phyloP scores from a whole-genome alignment of 2,797 vertebrate species.

The Poeciliopsis infans region DNA sequence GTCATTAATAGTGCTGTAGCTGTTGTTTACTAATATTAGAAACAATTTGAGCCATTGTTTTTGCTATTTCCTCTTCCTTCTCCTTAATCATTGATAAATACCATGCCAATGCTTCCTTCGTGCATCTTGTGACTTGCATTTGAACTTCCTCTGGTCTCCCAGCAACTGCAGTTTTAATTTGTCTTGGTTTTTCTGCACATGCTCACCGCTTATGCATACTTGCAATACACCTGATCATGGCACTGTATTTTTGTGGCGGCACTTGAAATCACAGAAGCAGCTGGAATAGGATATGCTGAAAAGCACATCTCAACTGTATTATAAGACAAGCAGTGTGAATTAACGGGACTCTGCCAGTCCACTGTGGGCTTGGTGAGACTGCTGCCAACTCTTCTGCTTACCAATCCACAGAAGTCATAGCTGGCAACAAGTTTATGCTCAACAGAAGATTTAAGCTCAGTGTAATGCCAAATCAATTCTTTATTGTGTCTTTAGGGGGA shows the following conservation, averaged over 20 bases:
- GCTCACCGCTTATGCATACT: background rate
- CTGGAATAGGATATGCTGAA: background rate
- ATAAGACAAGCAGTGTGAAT: background rate
- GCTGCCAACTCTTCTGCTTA: no score
- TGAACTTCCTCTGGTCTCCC: background rate
- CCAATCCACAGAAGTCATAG: no score
- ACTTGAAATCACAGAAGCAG: background rate
- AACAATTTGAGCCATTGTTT: background rate
- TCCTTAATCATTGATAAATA: no score
- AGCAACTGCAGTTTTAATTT: background rate
- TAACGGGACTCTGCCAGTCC: background rate
- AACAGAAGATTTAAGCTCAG: no score
- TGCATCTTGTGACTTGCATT: background rate
- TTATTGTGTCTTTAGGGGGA: no score
- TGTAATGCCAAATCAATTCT: no score
- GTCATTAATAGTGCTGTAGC: background rate
- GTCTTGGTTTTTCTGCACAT: background rate
- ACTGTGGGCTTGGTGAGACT: no score
- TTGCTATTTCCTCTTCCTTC: background rate
- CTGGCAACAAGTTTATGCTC: no score
- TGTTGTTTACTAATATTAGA: background rate
- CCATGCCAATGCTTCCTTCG: background rate
- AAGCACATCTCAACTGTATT: background rate
- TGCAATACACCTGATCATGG: background rate
- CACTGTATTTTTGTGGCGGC: background rate